Percentiles rank a stretch among this genome's conserved stretches.
Evolutionary conservation across 2,797 vertebrate genomes (phyloP).

Genomic region (Catostomus latipinnis): DNA sequence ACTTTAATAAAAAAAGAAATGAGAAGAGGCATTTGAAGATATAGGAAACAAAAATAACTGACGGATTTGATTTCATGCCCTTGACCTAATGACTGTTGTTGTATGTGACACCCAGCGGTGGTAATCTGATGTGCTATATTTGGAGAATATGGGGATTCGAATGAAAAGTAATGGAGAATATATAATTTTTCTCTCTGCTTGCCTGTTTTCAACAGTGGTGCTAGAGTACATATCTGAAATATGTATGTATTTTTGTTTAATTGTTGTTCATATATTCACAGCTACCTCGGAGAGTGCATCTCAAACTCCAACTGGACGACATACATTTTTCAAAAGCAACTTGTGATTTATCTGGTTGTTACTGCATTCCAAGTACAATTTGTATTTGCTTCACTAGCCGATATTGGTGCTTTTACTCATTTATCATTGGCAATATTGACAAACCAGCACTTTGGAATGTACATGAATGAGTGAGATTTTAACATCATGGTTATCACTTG

Average conservation of each 20-base stretch:
- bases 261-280: constrained; percentile 68
- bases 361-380: not conserved
- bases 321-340: constrained; percentile 33
- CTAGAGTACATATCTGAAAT: constrained; percentile 69
- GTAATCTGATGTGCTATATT: not conserved
- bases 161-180: constrained; percentile 21
- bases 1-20: constrained; percentile 26
- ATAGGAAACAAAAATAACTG: constrained; percentile 56
- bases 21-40: constrained; percentile 43
- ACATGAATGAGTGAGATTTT: constrained; percentile 29
- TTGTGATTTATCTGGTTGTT: constrained; percentile 5
- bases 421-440: constrained; percentile 34
- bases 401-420: constrained; percentile 36
- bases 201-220: constrained; percentile 77
- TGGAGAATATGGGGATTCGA: not conserved
- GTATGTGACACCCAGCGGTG: constrained; percentile 4
- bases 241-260: constrained; percentile 58
- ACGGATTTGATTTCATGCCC: constrained; percentile 51
- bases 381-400: not conserved
- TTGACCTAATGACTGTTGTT: not conserved
- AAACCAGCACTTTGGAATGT: constrained; percentile 59
- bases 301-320: constrained; percentile 41
- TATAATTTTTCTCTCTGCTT: constrained; percentile 55
- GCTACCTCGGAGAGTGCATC: constrained; percentile 84
- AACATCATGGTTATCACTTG: constrained; percentile 15